A percentile compares a stretch with the other conserved stretches of the same genome.
Evolutionary conservation across 1,140 invertebrate species (phyloP).

Genomic region (Drosophila pseudoananassae): DNA sequence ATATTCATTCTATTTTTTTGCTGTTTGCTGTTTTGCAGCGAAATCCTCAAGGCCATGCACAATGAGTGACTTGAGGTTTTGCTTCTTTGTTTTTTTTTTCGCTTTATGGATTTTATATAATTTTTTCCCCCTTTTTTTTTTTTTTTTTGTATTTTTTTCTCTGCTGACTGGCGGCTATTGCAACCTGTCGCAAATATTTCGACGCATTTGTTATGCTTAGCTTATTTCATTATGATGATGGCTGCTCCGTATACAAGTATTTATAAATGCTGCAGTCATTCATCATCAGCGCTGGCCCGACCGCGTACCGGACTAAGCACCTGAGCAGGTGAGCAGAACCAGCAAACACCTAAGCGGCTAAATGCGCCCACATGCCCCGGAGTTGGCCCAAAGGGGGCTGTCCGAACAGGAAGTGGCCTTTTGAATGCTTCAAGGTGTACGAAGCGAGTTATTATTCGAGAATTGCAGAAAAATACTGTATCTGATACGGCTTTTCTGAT

Average conservation of each 20-base stretch:
- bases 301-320: slow-evolving; percentile 1
- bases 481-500: neutral
- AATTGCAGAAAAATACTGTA: too few relatives aligned
- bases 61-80: slow-evolving; percentile 71
- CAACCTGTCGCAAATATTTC: slow-evolving; percentile 81
- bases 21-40: slow-evolving; percentile 53
- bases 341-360: slow-evolving; percentile 37
- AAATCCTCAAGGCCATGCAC: slow-evolving; percentile 78
- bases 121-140: slow-evolving; percentile 45
- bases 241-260: slow-evolving; percentile 46
- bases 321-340: slow-evolving; percentile 19
- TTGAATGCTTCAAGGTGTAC: neutral
- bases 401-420: slow-evolving; percentile 63
- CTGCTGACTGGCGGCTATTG: slow-evolving; percentile 41
- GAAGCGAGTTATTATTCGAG: neutral
- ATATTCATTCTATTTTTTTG: slow-evolving; percentile 44
- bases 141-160: neutral
- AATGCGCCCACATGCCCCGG: slow-evolving; percentile 63
- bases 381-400: neutral
- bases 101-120: slow-evolving; percentile 69
- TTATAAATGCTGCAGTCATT: slow-evolving; percentile 79
- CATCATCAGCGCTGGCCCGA: slow-evolving; percentile 40
- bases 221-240: slow-evolving; percentile 74
- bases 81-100: slow-evolving; percentile 42
- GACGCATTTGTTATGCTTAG: slow-evolving; percentile 82